These are phyloP conservation scores for Torymus tubicola DNA, from an alignment of 2,888 invertebrate genomes.

Conservation along the genomic window DNA sequence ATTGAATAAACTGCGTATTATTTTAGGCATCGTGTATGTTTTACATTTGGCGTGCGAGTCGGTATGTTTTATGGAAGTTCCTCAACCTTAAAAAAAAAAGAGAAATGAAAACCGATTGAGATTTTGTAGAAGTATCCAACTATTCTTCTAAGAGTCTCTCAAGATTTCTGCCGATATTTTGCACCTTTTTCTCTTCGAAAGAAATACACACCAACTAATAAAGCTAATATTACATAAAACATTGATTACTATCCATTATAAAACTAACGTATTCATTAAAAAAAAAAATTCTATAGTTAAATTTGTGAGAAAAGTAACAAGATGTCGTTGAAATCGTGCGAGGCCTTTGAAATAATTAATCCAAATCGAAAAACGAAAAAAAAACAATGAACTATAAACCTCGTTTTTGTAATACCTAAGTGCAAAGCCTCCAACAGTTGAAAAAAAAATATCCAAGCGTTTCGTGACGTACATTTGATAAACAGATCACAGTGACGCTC, in stretches of 20 bases:
- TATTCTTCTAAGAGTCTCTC: slow-evolving; percentile 64
- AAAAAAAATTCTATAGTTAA: background rate
- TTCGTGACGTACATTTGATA: slow-evolving; percentile 23
- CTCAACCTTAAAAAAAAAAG: slow-evolving; percentile 72
- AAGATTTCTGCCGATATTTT: slow-evolving; percentile 67
- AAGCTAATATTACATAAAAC: slow-evolving; percentile 21
- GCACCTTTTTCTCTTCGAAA: slow-evolving; percentile 49
- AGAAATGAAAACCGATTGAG: slow-evolving; percentile 63
- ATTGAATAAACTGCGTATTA: slow-evolving; percentile 5
- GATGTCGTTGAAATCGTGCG: slow-evolving; percentile 38
- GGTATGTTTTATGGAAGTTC: slow-evolving; percentile 74
- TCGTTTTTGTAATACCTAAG: slow-evolving; percentile 28
- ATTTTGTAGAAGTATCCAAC: slow-evolving; percentile 71
- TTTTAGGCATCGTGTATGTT: slow-evolving; percentile 5
- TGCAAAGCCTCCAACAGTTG: background rate
- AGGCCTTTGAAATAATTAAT: slow-evolving; percentile 27
- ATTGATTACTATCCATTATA: background rate
- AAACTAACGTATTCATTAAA: background rate
- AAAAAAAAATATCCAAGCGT: slow-evolving; percentile 22
- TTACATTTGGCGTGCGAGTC: slow-evolving; percentile 60
- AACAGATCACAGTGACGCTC: background rate
- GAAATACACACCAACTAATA: slow-evolving; percentile 18
- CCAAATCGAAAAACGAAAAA: slow-evolving; percentile 28
- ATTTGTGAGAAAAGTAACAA: background rate
- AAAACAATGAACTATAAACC: slow-evolving; percentile 15